Evolutionary conservation across 2,113 vertebrate genomes (phyloP).

Genomic region (Antennarius striatus): DNA sequence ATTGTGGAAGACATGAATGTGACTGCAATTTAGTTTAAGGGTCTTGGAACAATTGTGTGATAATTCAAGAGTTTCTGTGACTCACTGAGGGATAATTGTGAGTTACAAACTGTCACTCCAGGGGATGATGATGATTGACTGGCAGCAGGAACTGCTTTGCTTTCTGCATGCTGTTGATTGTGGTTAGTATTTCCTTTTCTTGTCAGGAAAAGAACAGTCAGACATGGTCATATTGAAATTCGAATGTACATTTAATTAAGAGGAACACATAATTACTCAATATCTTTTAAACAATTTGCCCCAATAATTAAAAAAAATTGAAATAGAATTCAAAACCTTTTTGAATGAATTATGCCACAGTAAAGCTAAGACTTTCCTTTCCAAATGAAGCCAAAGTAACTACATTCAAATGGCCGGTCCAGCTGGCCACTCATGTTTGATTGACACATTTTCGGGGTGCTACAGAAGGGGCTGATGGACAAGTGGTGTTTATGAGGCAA

Average conservation of each 20-base stretch:
- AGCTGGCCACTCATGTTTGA: constrained; percentile 72
- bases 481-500: constrained; percentile 83
- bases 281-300: constrained; percentile 1
- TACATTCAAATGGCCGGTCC: constrained; percentile 42
- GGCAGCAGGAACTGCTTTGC: constrained; percentile 29
- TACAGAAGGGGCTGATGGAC: constrained; percentile 71
- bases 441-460: constrained; percentile 73
- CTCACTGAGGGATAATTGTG: constrained; percentile 48
- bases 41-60: constrained; percentile 27
- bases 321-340: constrained; percentile 19
- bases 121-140: constrained; percentile 37
- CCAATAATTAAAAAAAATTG: not conserved
- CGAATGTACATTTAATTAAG: not conserved
- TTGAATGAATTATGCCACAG: constrained; percentile 43
- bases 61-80: constrained; percentile 26
- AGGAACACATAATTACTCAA: constrained; percentile 8
- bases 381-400: constrained; percentile 55
- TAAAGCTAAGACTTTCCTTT: constrained; percentile 35
- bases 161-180: not conserved
- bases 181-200: constrained; percentile 23
- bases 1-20: constrained; percentile 46
- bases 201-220: constrained; percentile 17
- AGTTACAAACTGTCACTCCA: constrained; percentile 34
- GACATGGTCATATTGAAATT: not conserved
- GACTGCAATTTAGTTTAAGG: constrained; percentile 16